Percentiles rank a stretch among this genome's conserved stretches.
These are phyloP conservation scores for Cephus rjabovi DNA, from an alignment of 2,888 invertebrate genomes.

Conservation along the genomic window DNA sequence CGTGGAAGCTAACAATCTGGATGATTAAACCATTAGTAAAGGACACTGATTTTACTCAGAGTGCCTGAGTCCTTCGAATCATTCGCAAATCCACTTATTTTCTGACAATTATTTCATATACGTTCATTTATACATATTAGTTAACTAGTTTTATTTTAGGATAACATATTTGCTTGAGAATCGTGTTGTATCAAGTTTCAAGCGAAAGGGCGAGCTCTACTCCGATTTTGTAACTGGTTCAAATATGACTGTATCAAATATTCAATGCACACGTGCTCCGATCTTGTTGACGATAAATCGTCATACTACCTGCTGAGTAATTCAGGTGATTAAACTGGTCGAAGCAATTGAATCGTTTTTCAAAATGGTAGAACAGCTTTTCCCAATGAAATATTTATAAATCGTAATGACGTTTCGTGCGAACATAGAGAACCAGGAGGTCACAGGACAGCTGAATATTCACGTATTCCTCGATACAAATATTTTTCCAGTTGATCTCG, in stretches of 20 bases:
- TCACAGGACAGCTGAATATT: background rate
- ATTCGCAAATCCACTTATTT: slow-evolving; percentile 10
- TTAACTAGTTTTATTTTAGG: background rate
- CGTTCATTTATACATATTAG: background rate
- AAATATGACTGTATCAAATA: no score
- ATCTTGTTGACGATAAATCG: background rate
- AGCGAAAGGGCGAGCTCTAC: background rate
- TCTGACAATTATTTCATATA: slow-evolving; percentile 18
- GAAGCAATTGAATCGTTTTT: background rate
- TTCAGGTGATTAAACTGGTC: background rate
- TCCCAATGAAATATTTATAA: background rate
- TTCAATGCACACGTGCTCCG: background rate
- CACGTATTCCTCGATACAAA: background rate
- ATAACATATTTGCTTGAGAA: background rate
- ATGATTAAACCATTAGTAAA: slow-evolving; percentile 11
- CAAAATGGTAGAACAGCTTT: background rate
- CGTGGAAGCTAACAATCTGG: slow-evolving; percentile 6
- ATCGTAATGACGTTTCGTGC: background rate
- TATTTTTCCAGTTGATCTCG: background rate
- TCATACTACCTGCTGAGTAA: background rate
- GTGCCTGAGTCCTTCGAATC: background rate
- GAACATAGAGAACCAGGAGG: background rate
- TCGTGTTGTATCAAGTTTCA: background rate
- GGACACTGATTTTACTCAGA: background rate
- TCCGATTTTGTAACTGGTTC: no score